phyloP scores from a whole-genome alignment of 2,888 invertebrate genomes.

The Drosophila mayaguana region DNA sequence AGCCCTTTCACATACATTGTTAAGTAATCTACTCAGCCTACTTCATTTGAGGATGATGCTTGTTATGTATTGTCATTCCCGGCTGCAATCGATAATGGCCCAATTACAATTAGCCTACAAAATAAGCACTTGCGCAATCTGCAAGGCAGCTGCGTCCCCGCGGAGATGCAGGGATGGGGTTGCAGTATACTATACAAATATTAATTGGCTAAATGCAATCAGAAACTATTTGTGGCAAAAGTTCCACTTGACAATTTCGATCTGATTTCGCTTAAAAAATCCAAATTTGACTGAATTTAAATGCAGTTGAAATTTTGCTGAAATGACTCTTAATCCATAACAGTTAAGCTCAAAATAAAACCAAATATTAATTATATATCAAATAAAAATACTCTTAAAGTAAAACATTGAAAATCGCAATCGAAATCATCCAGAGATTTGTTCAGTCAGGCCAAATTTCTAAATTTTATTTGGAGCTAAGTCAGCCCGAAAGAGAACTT shows the following conservation, averaged over 20 bases:
- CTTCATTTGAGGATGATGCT: neutral
- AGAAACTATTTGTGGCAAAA: neutral
- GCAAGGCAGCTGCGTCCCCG: neutral
- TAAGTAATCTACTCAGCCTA: neutral
- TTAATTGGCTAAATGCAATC: neutral
- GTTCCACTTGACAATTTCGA: neutral
- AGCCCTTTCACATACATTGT: too few species aligned
- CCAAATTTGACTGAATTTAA: neutral
- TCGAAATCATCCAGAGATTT: neutral
- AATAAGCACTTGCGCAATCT: neutral
- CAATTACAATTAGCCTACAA: neutral
- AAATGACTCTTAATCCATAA: neutral
- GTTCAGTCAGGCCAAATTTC: neutral
- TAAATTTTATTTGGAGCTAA: neutral
- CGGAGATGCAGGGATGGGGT: neutral
- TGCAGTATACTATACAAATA: conserved; percentile 1
- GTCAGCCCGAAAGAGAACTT: neutral
- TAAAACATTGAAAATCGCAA: neutral
- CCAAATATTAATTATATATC: too few species aligned
- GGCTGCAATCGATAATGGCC: neutral
- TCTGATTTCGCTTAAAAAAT: neutral
- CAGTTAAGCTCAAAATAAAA: neutral
- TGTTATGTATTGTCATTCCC: neutral
- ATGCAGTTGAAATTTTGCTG: too few species aligned
- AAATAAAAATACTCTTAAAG: neutral